Evolutionary conservation across 2,888 invertebrate genomes (phyloP), one percentile per base, ranked within the genome.

Genomic region (Ochropacha duplaris): DNA sequence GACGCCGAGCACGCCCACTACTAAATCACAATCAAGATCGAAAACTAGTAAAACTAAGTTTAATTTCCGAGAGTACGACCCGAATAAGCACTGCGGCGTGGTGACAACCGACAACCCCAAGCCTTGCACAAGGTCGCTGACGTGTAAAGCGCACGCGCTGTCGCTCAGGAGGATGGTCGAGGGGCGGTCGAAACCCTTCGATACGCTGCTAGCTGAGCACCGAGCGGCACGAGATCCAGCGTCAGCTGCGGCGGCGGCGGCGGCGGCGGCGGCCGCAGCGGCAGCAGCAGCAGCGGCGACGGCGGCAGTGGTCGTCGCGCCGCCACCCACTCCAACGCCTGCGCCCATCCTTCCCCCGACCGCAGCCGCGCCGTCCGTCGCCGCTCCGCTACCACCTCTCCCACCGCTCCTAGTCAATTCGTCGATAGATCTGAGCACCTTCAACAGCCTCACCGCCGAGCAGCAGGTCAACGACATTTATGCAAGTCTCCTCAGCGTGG

Each of bases 71-170:
- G 96, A 96, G 79, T 97, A 96, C 86, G 96, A 97, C 84, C 95
- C 97, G 19, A 96, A 97, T 80, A 95, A 96, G 68, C 97, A 97
- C 80, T 97, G 97, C 83, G 97, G 97, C 2, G 97, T 97, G 16
- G 87, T 94, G 69, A 95, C 94, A 57, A 94, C 93, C 1, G 96
- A 96, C 66, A 95, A 94, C 63, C 93, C 93, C 4, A 95, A 95
- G 72, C 96, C 96, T 0, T 97, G 97, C 83, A 96, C 96, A 55
- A 92, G 97, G 60, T 97, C 97, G 22, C 93, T 97, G 57, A 97
- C 97, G 50, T 95, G 95, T 74, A 95, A 95, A 76, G 94, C 94
- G 39, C 95, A 95, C 80, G 95, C 96, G 22, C 89, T 96, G 68
- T 95, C 96, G 49, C 82, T 96, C 67, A 89, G 96, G 59, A 88